phyloP scores from a whole-genome alignment of 2,888 invertebrate genomes.

The Lithodes maja region DNA sequence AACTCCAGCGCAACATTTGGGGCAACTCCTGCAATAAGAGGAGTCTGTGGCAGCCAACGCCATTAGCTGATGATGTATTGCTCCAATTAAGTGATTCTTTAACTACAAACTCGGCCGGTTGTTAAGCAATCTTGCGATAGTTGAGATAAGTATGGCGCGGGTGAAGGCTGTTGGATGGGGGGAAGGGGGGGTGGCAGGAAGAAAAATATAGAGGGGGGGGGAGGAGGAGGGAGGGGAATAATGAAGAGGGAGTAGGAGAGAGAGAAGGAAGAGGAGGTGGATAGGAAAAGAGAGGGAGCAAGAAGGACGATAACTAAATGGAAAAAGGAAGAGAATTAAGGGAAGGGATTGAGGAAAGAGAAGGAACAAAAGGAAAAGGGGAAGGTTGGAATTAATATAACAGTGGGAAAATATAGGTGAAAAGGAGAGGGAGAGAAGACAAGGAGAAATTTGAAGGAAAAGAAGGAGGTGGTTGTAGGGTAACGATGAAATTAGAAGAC shows the following conservation, averaged over 20 bases:
- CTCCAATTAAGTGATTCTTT: conserved; percentile 67
- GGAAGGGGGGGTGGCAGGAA: neutral
- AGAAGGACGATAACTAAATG: conserved; percentile 3
- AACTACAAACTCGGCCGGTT: conserved; percentile 66
- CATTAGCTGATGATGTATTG: conserved; percentile 68
- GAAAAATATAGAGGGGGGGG: neutral
- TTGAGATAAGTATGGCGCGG: conserved; percentile 63
- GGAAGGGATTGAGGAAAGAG: conserved; percentile 4
- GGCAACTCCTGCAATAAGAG: conserved; percentile 65
- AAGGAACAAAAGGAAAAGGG: neutral
- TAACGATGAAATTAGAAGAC: conserved; percentile 19
- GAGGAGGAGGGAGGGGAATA: neutral
- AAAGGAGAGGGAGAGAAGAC: conserved; percentile 5
- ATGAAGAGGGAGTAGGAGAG: conserved; percentile 2
- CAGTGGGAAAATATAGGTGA: neutral
- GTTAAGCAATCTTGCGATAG: conserved; percentile 64
- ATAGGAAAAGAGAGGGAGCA: conserved; percentile 9
- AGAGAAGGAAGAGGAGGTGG: neutral
- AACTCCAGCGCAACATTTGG: conserved; percentile 55
- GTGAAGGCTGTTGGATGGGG: neutral
- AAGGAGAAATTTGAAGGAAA: conserved; percentile 13
- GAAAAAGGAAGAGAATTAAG: neutral
- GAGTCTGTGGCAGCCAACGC: conserved; percentile 61
- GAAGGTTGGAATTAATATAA: neutral
- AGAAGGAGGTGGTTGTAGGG: neutral